phyloP scores from a whole-genome alignment of 2,797 vertebrate species.

The Australoheros facetus region DNA sequence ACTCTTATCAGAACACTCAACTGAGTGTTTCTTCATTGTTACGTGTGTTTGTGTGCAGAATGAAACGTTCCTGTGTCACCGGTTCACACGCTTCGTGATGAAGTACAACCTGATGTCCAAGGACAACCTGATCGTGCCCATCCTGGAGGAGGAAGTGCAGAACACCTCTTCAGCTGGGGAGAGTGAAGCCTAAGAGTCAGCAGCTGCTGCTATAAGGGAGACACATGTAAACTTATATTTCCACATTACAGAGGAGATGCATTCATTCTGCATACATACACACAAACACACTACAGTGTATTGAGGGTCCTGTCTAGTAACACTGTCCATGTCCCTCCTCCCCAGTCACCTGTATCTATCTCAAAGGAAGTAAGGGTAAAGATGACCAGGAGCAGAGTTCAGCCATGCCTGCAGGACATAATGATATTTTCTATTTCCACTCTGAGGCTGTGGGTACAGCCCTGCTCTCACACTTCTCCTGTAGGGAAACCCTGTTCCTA shows the following conservation, averaged over 20 bases:
- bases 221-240: conserved; percentile 32
- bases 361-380: conserved; percentile 46
- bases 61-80: conserved; percentile 98
- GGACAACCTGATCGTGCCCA: conserved; percentile 99
- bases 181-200: conserved; percentile 89
- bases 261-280: conserved; percentile 19
- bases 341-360: conserved; percentile 58
- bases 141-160: conserved; percentile 94
- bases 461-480: conserved; percentile 49
- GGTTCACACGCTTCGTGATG: conserved; percentile 99
- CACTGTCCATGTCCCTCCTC: conserved; percentile 60
- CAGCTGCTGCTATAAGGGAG: conserved; percentile 56
- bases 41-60: conserved; percentile 78
- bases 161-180: conserved; percentile 84
- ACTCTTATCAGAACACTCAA: neutral
- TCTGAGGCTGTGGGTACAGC: conserved; percentile 14
- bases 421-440: conserved; percentile 13
- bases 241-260: conserved; percentile 46
- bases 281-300: conserved; percentile 62
- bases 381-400: conserved; percentile 41
- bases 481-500: conserved; percentile 30
- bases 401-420: conserved; percentile 38
- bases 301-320: conserved; percentile 62
- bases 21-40: neutral
- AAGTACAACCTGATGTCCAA: conserved; percentile 99